Evolutionary conservation across 2,797 vertebrate genomes (phyloP), one percentile per base, ranked within the genome.

Genomic region (Pseudotriccus pelzelni): DNA sequence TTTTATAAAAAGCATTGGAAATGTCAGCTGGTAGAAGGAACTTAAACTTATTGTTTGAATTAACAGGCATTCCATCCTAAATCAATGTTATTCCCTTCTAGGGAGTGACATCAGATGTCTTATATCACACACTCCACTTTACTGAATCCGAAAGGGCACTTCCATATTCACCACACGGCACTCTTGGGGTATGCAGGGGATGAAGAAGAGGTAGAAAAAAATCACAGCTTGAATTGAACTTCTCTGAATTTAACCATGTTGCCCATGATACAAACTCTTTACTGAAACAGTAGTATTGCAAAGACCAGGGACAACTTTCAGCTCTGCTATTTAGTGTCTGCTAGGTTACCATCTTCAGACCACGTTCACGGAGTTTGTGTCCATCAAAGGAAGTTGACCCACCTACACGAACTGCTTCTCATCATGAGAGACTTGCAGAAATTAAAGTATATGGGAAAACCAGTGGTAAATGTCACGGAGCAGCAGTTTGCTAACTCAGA

Each of bases 131-230:
- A 59, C 7, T 63, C 17, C 12, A 34, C 24, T 76, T 46, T 24
- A 68, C 53, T 67, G n/a, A 43, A 67, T 67, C 28, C 10, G 27
- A 64, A 91, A 27, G 5, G 7, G 2, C 53, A n/a, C 8, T 44
- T 69, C 32, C 17, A 49, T 14, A 43, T 50, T 55, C 28, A 49
- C 23, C 13, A 47, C 41, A 32, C 6, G 24, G 3, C 16, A 27
- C 7, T 23, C 12, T 72, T 37, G 19, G 22, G 4, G 21, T 39
- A 11, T 22, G 6, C 0, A 2, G 6, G 7, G 10, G 13, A 13
- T 62, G 43, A 87, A 68, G 20, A 82, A 78, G 7, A 62, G 30
- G 34, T 2, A 50, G 16, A 39, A 39, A 39, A 7, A 47, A 64
- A n/a, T 59, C 28, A 55, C 20, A 32, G 9, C 41, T 81, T 84